phyloP scores from a whole-genome alignment of 2,113 vertebrate species.

The Recurvirostra avosetta region DNA sequence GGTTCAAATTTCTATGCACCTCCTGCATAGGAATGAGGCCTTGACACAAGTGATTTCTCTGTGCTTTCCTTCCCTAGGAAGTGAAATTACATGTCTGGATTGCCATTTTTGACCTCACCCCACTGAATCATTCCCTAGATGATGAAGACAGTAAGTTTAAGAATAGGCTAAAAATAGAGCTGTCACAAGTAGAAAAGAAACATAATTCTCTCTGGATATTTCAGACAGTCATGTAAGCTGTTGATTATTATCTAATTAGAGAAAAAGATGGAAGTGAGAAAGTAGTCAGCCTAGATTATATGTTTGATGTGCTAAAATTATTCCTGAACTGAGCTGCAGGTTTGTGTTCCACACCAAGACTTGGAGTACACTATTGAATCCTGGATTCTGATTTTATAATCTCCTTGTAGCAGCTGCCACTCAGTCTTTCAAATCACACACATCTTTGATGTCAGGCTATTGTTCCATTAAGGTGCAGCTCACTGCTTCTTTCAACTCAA shows the following conservation, averaged over 20 bases:
- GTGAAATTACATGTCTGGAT: background rate
- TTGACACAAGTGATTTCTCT: background rate
- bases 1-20: background rate
- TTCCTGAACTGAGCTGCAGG: background rate
- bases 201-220: background rate
- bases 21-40: background rate
- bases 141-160: background rate
- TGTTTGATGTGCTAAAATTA: background rate
- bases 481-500: conserved; percentile 39
- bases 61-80: background rate
- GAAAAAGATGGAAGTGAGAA: background rate
- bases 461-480: conserved; percentile 56
- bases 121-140: background rate
- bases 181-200: background rate
- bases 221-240: background rate
- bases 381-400: conserved; percentile 43
- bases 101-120: background rate
- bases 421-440: conserved; percentile 29
- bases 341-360: background rate
- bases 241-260: conserved; percentile 8
- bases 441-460: conserved; percentile 43
- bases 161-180: background rate
- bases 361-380: background rate
- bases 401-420: conserved; percentile 22
- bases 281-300: background rate